Percentiles rank a stretch among this genome's conserved stretches.
These are phyloP conservation scores for Quadriops clusia DNA, from an alignment of 2,888 invertebrate species.

Conservation along the genomic window DNA sequence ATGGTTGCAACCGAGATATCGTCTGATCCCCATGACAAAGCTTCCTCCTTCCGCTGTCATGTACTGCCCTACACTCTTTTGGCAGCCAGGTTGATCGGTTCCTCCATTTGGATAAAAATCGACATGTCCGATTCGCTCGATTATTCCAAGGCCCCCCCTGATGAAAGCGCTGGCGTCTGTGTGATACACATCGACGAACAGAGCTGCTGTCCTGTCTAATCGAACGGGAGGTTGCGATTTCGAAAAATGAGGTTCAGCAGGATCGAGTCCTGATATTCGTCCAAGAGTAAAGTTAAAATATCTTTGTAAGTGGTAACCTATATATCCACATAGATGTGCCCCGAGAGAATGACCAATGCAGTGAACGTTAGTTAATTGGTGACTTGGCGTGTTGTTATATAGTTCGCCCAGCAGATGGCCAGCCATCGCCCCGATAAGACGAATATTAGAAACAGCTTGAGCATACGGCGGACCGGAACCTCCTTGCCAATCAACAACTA, in stretches of 20 bases:
- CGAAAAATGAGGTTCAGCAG: constrained; percentile 84
- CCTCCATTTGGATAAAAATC: constrained; percentile 92
- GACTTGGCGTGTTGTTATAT: constrained; percentile 32
- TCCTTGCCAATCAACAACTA: constrained; percentile 75
- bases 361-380: constrained; percentile 56
- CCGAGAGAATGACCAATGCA: constrained; percentile 80
- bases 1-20: constrained; percentile 77
- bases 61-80: constrained; percentile 47
- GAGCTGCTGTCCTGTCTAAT: constrained; percentile 74
- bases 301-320: constrained; percentile 63
- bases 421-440: constrained; percentile 73
- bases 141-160: constrained; percentile 66
- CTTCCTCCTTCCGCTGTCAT: constrained; percentile 53
- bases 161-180: constrained; percentile 74
- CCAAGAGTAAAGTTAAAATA: constrained; percentile 59
- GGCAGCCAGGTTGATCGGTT: constrained; percentile 60
- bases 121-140: constrained; percentile 72
- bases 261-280: constrained; percentile 79
- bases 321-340: constrained; percentile 73
- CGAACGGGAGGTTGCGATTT: constrained; percentile 70
- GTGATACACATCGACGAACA: constrained; percentile 83
- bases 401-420: constrained; percentile 52
- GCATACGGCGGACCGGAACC: constrained; percentile 83
- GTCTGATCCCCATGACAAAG: constrained; percentile 46
- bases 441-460: constrained; percentile 84